phyloP scores from a whole-genome alignment of 2,113 vertebrate genomes.

The Alosa alosa region DNA sequence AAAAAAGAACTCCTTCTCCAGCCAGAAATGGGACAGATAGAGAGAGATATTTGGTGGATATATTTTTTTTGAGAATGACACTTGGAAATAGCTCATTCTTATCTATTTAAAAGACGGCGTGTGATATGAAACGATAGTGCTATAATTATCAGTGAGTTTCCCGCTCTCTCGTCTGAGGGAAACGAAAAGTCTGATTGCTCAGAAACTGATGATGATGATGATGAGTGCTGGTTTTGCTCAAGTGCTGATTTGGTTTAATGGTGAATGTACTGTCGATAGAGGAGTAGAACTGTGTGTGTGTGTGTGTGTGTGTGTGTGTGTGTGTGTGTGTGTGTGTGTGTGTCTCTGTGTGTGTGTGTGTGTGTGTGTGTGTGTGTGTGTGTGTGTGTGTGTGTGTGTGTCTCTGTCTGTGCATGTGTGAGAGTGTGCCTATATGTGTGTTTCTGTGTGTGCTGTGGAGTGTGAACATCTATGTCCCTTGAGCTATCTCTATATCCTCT shows the following conservation, averaged over 20 bases:
- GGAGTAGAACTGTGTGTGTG: neutral
- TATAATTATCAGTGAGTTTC: neutral
- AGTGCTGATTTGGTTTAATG: constrained; percentile 10
- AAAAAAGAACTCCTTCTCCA: neutral
- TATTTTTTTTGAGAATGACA: neutral
- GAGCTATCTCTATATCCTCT: neutral
- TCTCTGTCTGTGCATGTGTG: neutral
- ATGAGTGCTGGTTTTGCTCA: neutral
- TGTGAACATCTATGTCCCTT: neutral
- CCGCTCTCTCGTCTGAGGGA: neutral
- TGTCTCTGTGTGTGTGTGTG: neutral
- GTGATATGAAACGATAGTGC: neutral
- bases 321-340: neutral
- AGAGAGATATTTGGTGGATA: neutral
- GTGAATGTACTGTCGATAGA: neutral
- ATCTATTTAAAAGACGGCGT: neutral
- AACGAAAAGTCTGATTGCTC: neutral
- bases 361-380: constrained; percentile 4
- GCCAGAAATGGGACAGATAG: neutral
- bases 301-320: neutral
- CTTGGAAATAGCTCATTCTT: neutral
- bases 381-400: neutral
- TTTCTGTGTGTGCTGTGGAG: neutral
- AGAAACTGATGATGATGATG: constrained; percentile 8
- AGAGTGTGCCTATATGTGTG: neutral